These are phyloP conservation scores for Liopterus haemorrhoidalis DNA, from an alignment of 2,888 invertebrate species.

Conservation along the genomic window DNA sequence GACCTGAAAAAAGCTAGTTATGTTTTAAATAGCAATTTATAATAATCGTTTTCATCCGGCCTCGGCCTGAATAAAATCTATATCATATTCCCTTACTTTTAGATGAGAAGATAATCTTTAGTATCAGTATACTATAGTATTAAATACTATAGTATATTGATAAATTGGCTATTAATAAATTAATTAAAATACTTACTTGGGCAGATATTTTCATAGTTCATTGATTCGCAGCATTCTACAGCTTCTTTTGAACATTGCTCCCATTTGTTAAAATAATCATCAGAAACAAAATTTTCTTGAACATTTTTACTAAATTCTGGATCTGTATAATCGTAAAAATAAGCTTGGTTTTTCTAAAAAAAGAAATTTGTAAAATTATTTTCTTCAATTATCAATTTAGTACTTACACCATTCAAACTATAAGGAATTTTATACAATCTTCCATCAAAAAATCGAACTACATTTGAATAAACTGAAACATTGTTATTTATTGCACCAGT, in stretches of 20 bases:
- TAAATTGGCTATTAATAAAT: neutral
- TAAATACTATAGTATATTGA: neutral
- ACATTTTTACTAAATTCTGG: constrained; percentile 29
- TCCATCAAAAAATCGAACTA: too few relatives aligned
- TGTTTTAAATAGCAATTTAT: neutral
- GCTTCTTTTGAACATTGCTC: constrained; percentile 37
- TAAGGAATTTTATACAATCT: too few relatives aligned
- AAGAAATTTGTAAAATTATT: too few relatives aligned
- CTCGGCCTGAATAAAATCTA: neutral
- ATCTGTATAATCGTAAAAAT: constrained; percentile 15
- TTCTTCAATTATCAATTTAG: too few relatives aligned
- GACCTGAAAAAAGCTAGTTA: too few relatives aligned
- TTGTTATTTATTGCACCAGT: constrained; percentile 1
- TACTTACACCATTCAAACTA: too few relatives aligned
- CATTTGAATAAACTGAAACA: neutral
- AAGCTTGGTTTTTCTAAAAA: neutral
- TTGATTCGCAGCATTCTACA: constrained; percentile 38
- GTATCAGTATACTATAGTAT: too few relatives aligned
- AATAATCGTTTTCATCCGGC: neutral
- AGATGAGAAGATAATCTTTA: too few relatives aligned
- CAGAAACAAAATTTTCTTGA: constrained; percentile 34
- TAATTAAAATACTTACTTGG: constrained; percentile 26
- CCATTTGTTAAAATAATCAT: constrained; percentile 36
- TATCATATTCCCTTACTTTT: too few relatives aligned
- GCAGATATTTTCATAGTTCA: constrained; percentile 36